A percentile compares a stretch with the other conserved stretches of the same genome.
These are phyloP conservation scores for Diloba caeruleocephala DNA, from an alignment of 2,888 invertebrate genomes.

Conservation along the genomic window DNA sequence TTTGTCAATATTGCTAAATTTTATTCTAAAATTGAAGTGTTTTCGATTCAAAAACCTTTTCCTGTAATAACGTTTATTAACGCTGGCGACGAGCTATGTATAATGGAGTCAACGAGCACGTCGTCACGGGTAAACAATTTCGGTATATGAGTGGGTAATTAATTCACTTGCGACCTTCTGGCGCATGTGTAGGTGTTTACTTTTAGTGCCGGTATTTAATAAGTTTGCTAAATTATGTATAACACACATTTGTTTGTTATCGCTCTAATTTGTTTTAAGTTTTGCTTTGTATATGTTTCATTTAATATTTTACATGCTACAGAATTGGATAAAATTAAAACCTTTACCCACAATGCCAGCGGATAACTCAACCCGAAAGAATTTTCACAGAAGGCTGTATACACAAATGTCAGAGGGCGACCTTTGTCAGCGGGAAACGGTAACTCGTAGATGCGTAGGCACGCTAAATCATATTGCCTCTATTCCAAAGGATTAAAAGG, in stretches of 20 bases:
- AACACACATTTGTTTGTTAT: not conserved
- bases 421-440: conserved; percentile 38
- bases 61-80: conserved; percentile 26
- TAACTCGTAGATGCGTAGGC: conserved; percentile 9
- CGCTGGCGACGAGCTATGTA: conserved; percentile 29
- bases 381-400: conserved; percentile 32
- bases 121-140: conserved; percentile 50
- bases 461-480: conserved; percentile 34
- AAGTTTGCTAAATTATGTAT: conserved; percentile 1
- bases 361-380: conserved; percentile 39
- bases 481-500: conserved; percentile 50
- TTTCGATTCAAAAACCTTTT: conserved; percentile 2
- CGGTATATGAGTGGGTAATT: conserved; percentile 58
- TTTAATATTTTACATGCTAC: no score
- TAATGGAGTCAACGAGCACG: conserved; percentile 29
- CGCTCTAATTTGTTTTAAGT: not conserved
- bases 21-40: no score
- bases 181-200: conserved; percentile 34
- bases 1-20: no score
- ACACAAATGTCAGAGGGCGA: conserved; percentile 45
- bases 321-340: no score
- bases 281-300: no score
- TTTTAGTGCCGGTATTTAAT: conserved; percentile 18
- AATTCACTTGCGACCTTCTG: conserved; percentile 58
- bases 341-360: conserved; percentile 6